These are phyloP conservation scores for Micronycteris hirsuta DNA, from an alignment of 2,113 vertebrate genomes.

Conservation along the genomic window DNA sequence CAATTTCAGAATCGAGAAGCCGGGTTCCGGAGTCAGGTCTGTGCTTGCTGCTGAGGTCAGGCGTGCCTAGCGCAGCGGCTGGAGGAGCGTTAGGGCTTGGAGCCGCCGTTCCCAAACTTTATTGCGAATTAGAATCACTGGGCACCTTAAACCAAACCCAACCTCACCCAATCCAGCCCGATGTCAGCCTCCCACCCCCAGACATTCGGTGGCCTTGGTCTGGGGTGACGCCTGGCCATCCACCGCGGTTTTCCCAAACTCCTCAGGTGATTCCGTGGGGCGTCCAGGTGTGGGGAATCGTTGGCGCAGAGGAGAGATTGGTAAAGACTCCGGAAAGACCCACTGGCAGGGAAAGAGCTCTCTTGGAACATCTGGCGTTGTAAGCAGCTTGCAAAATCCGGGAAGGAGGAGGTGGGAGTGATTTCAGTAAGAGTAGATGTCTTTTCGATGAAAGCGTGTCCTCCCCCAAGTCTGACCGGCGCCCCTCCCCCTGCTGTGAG, in stretches of 20 bases:
- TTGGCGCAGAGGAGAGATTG: background rate
- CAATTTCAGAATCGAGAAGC: constrained; percentile 70
- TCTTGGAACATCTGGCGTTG: constrained; percentile 6
- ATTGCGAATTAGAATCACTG: background rate
- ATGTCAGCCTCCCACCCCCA: background rate
- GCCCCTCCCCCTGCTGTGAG: too few relatives aligned
- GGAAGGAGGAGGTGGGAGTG: background rate
- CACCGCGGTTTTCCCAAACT: background rate
- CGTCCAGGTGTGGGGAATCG: background rate
- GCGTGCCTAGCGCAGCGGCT: background rate
- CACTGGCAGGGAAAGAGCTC: background rate
- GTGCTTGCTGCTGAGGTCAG: constrained; percentile 79
- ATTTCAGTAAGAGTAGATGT: background rate
- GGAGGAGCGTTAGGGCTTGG: background rate
- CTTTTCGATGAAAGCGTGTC: background rate
- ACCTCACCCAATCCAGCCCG: background rate
- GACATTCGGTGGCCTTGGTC: background rate
- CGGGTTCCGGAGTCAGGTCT: constrained; percentile 76
- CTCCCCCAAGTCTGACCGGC: accelerated
- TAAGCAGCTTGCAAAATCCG: background rate
- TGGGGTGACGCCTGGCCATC: background rate
- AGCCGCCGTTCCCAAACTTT: background rate
- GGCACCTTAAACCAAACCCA: background rate
- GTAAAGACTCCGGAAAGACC: background rate
- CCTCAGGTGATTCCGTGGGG: background rate